Base-by-base conservation (phyloP, 2,113 vertebrate species). In the Microtus ochrogaster region DNA sequence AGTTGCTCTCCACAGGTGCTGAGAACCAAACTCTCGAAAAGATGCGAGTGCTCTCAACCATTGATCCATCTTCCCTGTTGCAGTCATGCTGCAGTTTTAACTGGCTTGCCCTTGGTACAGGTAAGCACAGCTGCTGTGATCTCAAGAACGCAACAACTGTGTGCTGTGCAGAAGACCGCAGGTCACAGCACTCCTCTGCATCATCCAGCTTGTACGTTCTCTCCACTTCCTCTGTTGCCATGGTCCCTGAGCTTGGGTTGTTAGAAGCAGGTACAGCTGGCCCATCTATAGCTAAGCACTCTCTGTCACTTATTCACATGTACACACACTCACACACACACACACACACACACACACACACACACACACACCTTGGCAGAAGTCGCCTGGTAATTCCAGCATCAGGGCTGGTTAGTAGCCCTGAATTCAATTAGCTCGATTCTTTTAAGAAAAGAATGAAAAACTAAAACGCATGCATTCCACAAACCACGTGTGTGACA, bases 401-500 rank as follows among this genome's bases (percentile, higher is more conserved):
- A 14, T 17, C 16, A 44, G 65, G 73, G 52, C 5, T 6, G 28
- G 5, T 5, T 82, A 58, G 6, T 61, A 30, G 30, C 6, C 7
- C 24, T 77, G 70, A 87, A 66, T 70, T 92, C 79, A 76, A 19
- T 87, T 76, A 90, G 36, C 19, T 30, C 44, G 14, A 74, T 22
- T 89, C 74, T 94, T 83, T 52, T 58, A 30, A 73, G 26, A 88
- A 86, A 86, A 90, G 13, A 89, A 77, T 49, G 74, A 41, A 87
- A 85, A 85, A 66, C 6, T 58, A 58, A 66, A 83, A n/a, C 5
- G 19, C 8, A 16, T n/a, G 19, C 73, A 65, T 1, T 44, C 58
- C 44, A 66, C 88, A n/a, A 63, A 47, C 11, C n/a, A 68, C 26
- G 9, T 1, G 1, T 28, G 36, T 36, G 92, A 89, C 11, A 47